Percentiles rank a stretch among this genome's conserved stretches.
Evolutionary conservation across 2,113 vertebrate genomes (phyloP).

Genomic region (Ictalurus furcatus): DNA sequence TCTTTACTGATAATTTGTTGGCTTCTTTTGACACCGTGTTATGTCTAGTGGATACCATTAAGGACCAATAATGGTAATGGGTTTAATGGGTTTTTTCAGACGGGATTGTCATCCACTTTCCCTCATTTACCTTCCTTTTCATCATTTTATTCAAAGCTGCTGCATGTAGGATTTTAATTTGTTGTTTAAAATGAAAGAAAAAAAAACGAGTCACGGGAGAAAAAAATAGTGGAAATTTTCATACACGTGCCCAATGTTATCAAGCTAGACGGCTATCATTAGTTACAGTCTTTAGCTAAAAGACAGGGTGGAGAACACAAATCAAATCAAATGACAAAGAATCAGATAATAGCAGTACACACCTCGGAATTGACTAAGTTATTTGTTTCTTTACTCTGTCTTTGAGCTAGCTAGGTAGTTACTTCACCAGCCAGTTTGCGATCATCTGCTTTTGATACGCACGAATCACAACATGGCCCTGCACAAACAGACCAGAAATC

Average conservation of each 20-base stretch:
- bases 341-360: not conserved
- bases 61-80: too few relatives aligned
- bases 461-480: not conserved
- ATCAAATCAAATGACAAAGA: not conserved
- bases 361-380: not conserved
- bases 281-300: not conserved
- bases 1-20: too few relatives aligned
- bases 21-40: too few relatives aligned
- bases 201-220: not conserved
- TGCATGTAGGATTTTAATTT: not conserved
- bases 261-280: not conserved
- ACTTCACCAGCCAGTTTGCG: not conserved
- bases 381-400: not conserved
- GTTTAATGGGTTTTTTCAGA: too few relatives aligned
- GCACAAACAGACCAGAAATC: not conserved
- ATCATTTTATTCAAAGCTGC: conserved; percentile 5
- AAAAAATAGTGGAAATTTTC: not conserved
- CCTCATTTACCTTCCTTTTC: conserved; percentile 4
- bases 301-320: not conserved
- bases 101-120: not conserved
- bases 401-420: not conserved
- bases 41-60: too few relatives aligned
- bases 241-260: not conserved
- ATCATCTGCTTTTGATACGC: not conserved
- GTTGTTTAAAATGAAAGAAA: not conserved